Conservation (phyloP, 2,888 invertebrate genomes). For the Polymixis lichenea region DNA sequence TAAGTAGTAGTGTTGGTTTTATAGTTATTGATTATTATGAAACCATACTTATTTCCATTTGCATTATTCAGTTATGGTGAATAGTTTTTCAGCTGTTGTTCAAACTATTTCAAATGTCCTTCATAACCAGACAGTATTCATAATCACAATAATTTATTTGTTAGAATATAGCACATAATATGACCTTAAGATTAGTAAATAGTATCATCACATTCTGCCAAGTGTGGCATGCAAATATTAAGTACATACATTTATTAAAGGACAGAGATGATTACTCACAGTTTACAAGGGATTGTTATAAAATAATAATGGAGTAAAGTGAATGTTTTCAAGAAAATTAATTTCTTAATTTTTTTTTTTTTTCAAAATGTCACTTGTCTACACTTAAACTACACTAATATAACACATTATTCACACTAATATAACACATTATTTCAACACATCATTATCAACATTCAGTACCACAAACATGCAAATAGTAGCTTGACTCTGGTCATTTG, state of each 20-base stretch:
- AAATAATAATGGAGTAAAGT: neutral
- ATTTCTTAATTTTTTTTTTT: no score
- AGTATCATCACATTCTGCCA: no score
- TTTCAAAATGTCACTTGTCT: neutral
- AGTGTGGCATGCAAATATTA: no score
- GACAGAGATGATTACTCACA: neutral
- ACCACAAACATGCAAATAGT: neutral
- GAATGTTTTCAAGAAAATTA: neutral
- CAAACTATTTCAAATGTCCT: neutral
- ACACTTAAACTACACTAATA: neutral
- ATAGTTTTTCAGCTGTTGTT: neutral
- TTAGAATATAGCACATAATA: no score
- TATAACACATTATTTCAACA: no score
- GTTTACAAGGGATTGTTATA: neutral
- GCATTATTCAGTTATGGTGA: constrained; percentile 3
- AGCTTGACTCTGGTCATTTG: neutral
- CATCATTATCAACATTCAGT: neutral
- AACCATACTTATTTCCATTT: constrained; percentile 4
- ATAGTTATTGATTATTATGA: neutral
- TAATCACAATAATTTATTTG: no score
- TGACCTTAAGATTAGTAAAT: no score
- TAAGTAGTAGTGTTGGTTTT: neutral
- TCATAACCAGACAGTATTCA: neutral
- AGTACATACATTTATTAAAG: no score
- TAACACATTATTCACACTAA: no score